Conservation (phyloP, 2,888 invertebrate species). For the Atethmia centrago region DNA sequence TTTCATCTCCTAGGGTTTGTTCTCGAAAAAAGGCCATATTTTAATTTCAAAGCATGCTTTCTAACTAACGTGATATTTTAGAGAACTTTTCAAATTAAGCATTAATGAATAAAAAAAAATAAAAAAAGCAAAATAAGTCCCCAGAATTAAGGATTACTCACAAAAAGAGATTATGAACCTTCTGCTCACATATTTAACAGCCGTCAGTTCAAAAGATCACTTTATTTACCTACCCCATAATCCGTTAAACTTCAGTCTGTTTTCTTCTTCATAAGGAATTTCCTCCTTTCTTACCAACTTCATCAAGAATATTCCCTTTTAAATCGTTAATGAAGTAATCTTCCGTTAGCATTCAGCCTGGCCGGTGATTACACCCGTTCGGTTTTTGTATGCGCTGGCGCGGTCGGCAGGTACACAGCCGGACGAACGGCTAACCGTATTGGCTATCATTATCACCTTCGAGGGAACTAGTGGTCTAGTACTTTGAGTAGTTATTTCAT, state of each 20-base stretch:
- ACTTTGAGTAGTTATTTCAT: conserved; percentile 18
- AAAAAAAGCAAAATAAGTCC: too few relatives aligned
- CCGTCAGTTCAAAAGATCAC: too few relatives aligned
- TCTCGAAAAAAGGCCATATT: background rate
- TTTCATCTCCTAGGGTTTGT: background rate
- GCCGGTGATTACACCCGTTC: conserved; percentile 52
- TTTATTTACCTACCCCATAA: too few relatives aligned
- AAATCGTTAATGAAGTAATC: conserved; percentile 54
- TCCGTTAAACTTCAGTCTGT: too few relatives aligned
- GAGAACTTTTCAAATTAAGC: background rate
- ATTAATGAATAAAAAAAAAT: too few relatives aligned
- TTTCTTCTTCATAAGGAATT: too few relatives aligned
- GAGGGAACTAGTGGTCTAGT: conserved; percentile 29
- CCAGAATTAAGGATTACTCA: background rate
- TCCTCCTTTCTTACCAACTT: too few relatives aligned
- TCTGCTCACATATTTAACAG: too few relatives aligned
- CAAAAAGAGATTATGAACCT: background rate
- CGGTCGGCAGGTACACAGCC: conserved; percentile 26
- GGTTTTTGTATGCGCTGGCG: conserved; percentile 43
- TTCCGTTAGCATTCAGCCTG: conserved; percentile 38
- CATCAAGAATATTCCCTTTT: conserved; percentile 18
- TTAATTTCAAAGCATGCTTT: background rate
- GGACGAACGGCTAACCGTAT: conserved; percentile 49
- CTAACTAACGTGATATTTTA: background rate
- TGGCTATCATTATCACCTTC: conserved; percentile 56